phyloP scores from a whole-genome alignment of 2,888 invertebrate genomes.

The Margaritifera margaritifera region DNA sequence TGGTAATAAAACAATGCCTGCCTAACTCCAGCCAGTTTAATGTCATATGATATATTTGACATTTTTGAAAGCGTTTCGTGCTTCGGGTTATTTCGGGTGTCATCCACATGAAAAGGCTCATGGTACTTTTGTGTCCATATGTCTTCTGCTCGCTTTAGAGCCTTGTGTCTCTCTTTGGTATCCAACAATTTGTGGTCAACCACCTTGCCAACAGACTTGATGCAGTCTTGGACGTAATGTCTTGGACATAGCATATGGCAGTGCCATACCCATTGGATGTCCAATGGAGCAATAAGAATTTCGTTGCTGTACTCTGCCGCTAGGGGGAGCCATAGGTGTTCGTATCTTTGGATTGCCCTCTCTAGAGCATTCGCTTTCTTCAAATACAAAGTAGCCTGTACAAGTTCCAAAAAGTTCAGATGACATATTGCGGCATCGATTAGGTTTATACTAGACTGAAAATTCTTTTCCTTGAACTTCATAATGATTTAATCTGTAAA shows the following conservation, averaged over 20 bases:
- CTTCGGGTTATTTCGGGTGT: slow-evolving; percentile 4
- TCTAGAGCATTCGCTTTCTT: slow-evolving; percentile 63
- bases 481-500: too few species aligned
- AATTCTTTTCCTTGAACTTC: too few species aligned
- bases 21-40: slow-evolving; percentile 69
- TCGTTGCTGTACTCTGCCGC: slow-evolving; percentile 60
- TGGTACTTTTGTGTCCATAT: slow-evolving; percentile 52
- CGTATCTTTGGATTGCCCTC: slow-evolving; percentile 73
- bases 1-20: slow-evolving; percentile 74
- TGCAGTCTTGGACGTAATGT: slow-evolving; percentile 60
- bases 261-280: slow-evolving; percentile 76
- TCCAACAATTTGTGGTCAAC: slow-evolving; percentile 67
- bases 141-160: slow-evolving; percentile 18
- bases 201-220: slow-evolving; percentile 50
- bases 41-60: slow-evolving; percentile 65
- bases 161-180: slow-evolving; percentile 42
- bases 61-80: not conserved
- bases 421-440: slow-evolving; percentile 18
- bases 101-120: slow-evolving; percentile 43
- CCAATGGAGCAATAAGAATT: slow-evolving; percentile 72
- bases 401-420: slow-evolving; percentile 51
- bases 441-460: too few species aligned
- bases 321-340: slow-evolving; percentile 73
- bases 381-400: slow-evolving; percentile 46
- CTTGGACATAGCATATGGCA: slow-evolving; percentile 70